Evolutionary conservation across 2,888 invertebrate genomes (phyloP).

Genomic region (Campopleginae sp.): DNA sequence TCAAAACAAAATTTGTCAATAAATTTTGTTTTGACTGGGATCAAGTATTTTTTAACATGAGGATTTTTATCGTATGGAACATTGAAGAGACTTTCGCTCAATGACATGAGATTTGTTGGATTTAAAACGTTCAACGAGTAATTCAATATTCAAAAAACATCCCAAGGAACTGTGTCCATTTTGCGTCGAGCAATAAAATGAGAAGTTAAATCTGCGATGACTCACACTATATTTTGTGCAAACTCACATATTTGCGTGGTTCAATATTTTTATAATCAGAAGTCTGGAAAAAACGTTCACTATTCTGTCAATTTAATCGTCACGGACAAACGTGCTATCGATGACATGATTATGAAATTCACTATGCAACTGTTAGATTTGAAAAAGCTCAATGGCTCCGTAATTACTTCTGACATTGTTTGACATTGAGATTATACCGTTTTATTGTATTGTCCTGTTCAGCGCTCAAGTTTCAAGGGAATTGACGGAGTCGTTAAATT

Average conservation of each 20-base stretch:
- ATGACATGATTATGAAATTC: not conserved
- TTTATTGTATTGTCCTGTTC: constrained; percentile 10
- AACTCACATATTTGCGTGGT: not conserved
- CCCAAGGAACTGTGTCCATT: not conserved
- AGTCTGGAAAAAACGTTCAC: not conserved
- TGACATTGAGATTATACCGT: constrained; percentile 3
- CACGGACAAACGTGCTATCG: not conserved
- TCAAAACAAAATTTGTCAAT: not conserved
- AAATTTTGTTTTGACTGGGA: too few species aligned
- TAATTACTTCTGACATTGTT: not conserved
- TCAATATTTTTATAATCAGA: not conserved
- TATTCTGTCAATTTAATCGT: not conserved
- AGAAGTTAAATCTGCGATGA: constrained; percentile 14
- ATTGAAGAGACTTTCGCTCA: not conserved
- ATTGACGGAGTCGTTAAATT: constrained; percentile 36
- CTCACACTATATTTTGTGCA: constrained; percentile 6
- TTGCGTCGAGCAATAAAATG: constrained; percentile 2
- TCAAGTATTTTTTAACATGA: too few species aligned
- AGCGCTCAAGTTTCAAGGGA: constrained; percentile 29
- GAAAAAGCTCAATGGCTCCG: not conserved
- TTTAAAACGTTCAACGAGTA: not conserved
- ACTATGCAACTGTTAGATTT: not conserved
- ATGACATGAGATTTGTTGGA: not conserved
- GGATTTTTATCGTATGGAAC: not conserved
- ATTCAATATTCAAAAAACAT: not conserved